A percentile compares a stretch with the other conserved stretches of the same genome.
Evolutionary conservation across 1,140 invertebrate genomes (phyloP).

Genomic region (Drosophila neocordata): DNA sequence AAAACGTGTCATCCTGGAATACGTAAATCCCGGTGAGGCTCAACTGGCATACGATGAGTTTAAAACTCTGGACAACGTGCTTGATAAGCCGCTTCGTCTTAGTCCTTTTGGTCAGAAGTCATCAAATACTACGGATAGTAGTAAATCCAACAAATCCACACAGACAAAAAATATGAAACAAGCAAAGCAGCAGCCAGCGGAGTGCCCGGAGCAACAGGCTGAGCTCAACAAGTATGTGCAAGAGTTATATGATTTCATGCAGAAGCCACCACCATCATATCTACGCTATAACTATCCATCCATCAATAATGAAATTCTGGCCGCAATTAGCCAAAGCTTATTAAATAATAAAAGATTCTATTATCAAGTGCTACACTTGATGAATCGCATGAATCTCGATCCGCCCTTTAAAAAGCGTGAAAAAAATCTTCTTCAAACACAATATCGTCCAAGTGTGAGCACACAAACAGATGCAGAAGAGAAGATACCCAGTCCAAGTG

Average conservation of each 20-base stretch:
- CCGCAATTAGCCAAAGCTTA: conserved; percentile 91
- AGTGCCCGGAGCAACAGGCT: background rate
- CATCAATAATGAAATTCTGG: conserved; percentile 88
- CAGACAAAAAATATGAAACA: conserved; percentile 4
- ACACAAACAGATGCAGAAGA: conserved; percentile 63
- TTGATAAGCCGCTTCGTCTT: conserved; percentile 59
- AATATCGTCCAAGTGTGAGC: conserved; percentile 7
- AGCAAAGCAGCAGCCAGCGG: conserved; percentile 44
- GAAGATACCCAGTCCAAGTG: conserved; percentile 31
- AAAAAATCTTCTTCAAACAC: background rate
- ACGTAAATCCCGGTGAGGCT: conserved; percentile 39
- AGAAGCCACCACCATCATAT: conserved; percentile 89
- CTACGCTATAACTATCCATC: conserved; percentile 90
- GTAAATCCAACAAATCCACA: background rate
- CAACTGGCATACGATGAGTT: conserved; percentile 48
- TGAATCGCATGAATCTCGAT: conserved; percentile 97
- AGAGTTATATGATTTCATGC: conserved; percentile 87
- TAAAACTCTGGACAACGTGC: conserved; percentile 34
- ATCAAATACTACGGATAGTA: background rate
- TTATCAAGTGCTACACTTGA: conserved; percentile 94
- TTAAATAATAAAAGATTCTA: conserved; percentile 92
- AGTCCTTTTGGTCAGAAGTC: conserved; percentile 42
- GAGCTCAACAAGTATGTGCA: conserved; percentile 87
- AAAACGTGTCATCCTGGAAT: conserved; percentile 53
- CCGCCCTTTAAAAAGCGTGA: conserved; percentile 87